Base-by-base conservation (phyloP, 2,797 vertebrate species). In the Melanotaenia maccullochi region DNA sequence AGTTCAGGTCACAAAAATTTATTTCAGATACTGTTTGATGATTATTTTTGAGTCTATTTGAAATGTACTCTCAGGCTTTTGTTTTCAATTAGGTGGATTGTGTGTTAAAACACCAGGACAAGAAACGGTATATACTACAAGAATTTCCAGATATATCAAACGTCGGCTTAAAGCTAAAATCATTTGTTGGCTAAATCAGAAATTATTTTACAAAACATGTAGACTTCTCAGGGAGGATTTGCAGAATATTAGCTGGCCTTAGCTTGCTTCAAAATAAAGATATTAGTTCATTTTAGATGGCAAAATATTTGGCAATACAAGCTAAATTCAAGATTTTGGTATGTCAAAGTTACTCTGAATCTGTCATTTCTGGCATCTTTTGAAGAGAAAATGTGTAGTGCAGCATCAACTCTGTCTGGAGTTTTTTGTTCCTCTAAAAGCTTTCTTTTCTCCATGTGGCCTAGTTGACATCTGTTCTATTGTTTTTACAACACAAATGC, bases 401-500 rank as follows among this genome's bases (percentile, higher is more conserved):
- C 51, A 62, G 25, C 25, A 28, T 51, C 38, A 60, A 22, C 8
- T 71, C n/a, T 49, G 7, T 44, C 30, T 61, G 30, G 16, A 59
- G 24, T 44, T 24, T 36, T 52, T 42, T 69, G 20, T 40, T 14
- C 12, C 30, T 52, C 24, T 65, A 24, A 13, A 3, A 25, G 9
- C 42, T 44, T 42, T 61, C 8, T 63, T 32, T 60, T 76, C 30
- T 72, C 5, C 16, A 22, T 60, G 22, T 30, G 32, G 36, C n/a
- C 16, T 65, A 35, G 30, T 63, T 32, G 28, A 55, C 49, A 12
- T 24, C n/a, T 52, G 12, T 52, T 22, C 22, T 5, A 25, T 25
- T 24, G 11, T 61, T 76, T 54, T 44, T 66, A 44, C 32, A 28
- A 24, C 47, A 68, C 24, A 22, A 59, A 69, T 38, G 33, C 11